Evolutionary conservation across 2,888 invertebrate genomes (phyloP), one percentile per base, ranked within the genome.

Genomic region (Ochropleura leucogaster): DNA sequence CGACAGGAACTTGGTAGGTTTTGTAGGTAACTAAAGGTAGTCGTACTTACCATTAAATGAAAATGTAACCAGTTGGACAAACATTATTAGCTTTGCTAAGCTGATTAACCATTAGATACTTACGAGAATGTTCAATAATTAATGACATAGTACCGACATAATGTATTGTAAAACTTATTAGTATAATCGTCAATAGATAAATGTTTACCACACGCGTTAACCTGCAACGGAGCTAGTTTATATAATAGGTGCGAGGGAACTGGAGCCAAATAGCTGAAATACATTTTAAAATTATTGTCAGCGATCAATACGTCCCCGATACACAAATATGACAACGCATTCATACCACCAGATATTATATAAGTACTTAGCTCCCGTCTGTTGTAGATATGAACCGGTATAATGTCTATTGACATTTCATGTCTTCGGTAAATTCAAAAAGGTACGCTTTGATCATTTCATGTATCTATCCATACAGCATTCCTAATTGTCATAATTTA

Each of bases 241-340:
- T 74, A 69, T 69, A 72, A 77, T 62, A 72, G 64, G 70, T 72
- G 62, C 49, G 79, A 67, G 16, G 53, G 42, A 42, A 30, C 44
- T 77, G 74, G 70, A 77, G 85, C 84, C 85, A 86, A 86, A 82
- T 78, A 74, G 74, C 70, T 67, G 68, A 40, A 77, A 74, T 86
- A 82, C 74, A 84, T 85, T 76, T 69, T 67, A 68, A 77, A 78
- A 80, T 85, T 77, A 87, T 82, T 78, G 77, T 80, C 69, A 79
- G 46, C 74, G 47, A 67, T 82, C 78, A 77, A 75, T 79, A 79
- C 55, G 79, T 68, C 74, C 62, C 65, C 72, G 77, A 77, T 66
- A 68, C 69, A 74, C 81, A 65, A 78, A 64, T 80, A 74, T 77
- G 68, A 76, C 74, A 80, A 73, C 74, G n/a, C 44, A 67, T 79